These are phyloP conservation scores for Papilio helenus DNA, from an alignment of 1,140 invertebrate species.

Conservation along the genomic window DNA sequence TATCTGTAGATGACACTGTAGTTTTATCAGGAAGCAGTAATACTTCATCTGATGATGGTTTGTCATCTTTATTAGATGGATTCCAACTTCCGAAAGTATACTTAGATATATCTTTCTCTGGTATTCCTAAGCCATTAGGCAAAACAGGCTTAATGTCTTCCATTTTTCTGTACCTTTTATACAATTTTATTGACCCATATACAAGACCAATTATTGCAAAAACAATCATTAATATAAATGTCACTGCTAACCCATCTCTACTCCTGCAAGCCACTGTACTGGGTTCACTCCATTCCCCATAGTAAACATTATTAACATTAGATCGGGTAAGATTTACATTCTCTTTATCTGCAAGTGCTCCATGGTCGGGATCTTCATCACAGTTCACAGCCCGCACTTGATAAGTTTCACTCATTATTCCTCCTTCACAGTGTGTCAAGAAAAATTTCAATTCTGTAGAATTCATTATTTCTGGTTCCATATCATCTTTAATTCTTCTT, in stretches of 20 bases:
- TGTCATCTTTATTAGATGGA: conserved; percentile 73
- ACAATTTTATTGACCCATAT: conserved; percentile 69
- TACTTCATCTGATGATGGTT: conserved; percentile 74
- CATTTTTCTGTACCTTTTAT: conserved; percentile 76
- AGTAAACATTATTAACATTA: conserved; percentile 52
- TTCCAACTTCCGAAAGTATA: conserved; percentile 71
- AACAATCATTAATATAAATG: conserved; percentile 63
- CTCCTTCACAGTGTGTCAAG: conserved; percentile 64
- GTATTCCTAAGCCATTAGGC: conserved; percentile 70
- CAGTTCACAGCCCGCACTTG: conserved; percentile 76
- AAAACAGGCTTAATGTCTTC: conserved; percentile 78
- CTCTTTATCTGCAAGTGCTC: conserved; percentile 55
- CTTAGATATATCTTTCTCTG: conserved; percentile 75
- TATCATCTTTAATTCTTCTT: conserved; percentile 70
- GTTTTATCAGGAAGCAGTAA: conserved; percentile 71
- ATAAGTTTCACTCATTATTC: conserved; percentile 63
- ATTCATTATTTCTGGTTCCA: conserved; percentile 64
- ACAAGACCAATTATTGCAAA: conserved; percentile 62
- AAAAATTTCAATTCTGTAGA: conserved; percentile 62
- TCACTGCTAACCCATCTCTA: conserved; percentile 63
- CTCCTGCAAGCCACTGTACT: conserved; percentile 61
- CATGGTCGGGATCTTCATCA: conserved; percentile 70
- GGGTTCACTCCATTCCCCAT: conserved; percentile 80
- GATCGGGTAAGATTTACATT: conserved; percentile 56
- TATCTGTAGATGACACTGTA: conserved; percentile 58